These are phyloP conservation scores for Danio albolineatus DNA, from an alignment of 2,797 vertebrate genomes.

Conservation along the genomic window DNA sequence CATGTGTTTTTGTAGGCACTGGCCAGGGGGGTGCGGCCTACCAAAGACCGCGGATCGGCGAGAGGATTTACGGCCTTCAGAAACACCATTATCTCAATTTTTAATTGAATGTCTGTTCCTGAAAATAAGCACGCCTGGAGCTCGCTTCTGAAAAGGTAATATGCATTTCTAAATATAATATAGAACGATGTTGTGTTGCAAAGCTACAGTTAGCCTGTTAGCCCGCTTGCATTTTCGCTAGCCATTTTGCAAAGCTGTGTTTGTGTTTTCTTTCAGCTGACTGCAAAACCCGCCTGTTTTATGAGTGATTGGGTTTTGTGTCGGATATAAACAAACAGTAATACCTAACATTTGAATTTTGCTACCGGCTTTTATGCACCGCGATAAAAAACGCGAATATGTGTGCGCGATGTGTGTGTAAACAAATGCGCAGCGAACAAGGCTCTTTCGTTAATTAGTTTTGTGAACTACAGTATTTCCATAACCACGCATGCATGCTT, in stretches of 20 bases:
- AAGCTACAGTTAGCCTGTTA: conserved; percentile 67
- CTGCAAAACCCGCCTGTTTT: background rate
- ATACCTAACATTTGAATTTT: background rate
- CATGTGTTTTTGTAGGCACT: conserved; percentile 14
- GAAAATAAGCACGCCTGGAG: background rate
- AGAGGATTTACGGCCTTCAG: background rate
- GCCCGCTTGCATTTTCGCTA: conserved; percentile 41
- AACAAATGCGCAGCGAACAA: background rate
- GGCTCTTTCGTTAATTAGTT: background rate
- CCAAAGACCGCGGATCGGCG: conserved; percentile 3
- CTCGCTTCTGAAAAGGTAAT: conserved; percentile 10
- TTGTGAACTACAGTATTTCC: background rate
- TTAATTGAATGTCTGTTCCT: background rate
- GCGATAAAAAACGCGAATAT: background rate
- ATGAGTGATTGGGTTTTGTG: background rate
- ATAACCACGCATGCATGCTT: background rate
- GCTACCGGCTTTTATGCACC: background rate
- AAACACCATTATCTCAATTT: background rate
- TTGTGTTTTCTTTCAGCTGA: background rate
- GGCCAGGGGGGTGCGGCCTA: conserved; percentile 38
- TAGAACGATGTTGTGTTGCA: background rate
- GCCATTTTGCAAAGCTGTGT: conserved; percentile 22
- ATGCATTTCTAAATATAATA: background rate
- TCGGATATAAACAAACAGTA: background rate
- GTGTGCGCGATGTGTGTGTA: background rate